Percentiles rank a stretch among this genome's conserved stretches.
Evolutionary conservation across 2,113 vertebrate species (phyloP).

Genomic region (Sebastes fasciatus): DNA sequence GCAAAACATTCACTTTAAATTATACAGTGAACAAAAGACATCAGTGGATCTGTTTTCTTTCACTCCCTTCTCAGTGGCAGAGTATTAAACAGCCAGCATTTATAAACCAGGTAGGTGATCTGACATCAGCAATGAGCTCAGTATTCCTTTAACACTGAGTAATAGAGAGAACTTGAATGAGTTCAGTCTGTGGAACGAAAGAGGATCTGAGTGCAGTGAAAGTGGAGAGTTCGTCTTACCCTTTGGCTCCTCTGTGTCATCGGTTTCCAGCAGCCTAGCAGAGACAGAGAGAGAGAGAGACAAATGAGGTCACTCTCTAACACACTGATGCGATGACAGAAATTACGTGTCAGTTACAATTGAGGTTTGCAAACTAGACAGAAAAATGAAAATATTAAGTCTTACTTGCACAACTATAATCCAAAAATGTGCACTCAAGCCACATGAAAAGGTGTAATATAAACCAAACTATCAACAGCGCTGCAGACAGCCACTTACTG

Average conservation of each 20-base stretch:
- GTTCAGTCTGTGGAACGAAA: slow-evolving; percentile 49
- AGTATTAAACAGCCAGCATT: slow-evolving; percentile 35
- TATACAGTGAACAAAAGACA: not conserved
- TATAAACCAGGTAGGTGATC: slow-evolving; percentile 53
- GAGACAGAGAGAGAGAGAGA: slow-evolving; percentile 34
- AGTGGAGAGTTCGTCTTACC: slow-evolving; percentile 80
- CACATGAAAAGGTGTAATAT: not conserved
- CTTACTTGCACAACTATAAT: not conserved
- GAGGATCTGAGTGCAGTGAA: slow-evolving; percentile 58
- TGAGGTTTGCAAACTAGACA: slow-evolving; percentile 1
- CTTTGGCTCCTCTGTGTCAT: slow-evolving; percentile 73
- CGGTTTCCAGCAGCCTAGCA: slow-evolving; percentile 75
- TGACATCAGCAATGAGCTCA: slow-evolving; percentile 61
- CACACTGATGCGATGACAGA: slow-evolving; percentile 35
- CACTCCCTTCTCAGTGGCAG: slow-evolving; percentile 5
- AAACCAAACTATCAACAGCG: not conserved
- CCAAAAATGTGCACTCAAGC: not conserved
- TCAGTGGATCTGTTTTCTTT: slow-evolving; percentile 17
- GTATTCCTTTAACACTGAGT: slow-evolving; percentile 44
- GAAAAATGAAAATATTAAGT: slow-evolving; percentile 4
- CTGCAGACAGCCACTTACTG: slow-evolving; percentile 4
- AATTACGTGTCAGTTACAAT: slow-evolving; percentile 3
- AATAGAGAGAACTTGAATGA: slow-evolving; percentile 38
- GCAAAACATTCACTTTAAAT: slow-evolving; percentile 24
- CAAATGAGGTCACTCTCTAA: slow-evolving; percentile 57